Evolutionary conservation across 1,140 invertebrate genomes (phyloP).

Genomic region (Mesaphorura yosii): DNA sequence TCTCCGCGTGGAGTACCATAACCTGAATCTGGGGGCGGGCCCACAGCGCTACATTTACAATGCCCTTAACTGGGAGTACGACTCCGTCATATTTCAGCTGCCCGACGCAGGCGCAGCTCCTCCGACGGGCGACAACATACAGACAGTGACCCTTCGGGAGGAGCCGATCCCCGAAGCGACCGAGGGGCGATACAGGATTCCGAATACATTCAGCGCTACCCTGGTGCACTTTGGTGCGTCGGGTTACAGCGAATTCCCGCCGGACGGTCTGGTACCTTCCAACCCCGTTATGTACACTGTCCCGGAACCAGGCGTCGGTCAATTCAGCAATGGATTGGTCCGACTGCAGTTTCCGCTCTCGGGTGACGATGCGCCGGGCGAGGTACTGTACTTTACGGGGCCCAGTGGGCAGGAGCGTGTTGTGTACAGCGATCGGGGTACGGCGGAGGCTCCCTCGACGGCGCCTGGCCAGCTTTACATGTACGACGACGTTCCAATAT

Average conservation of each 20-base stretch:
- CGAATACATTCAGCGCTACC: constrained; percentile 21
- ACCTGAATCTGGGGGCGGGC: neutral
- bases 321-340: too few species aligned
- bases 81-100: constrained; percentile 19
- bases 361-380: constrained; percentile 15
- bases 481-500: constrained; percentile 46
- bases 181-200: constrained; percentile 23
- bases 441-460: constrained; percentile 17
- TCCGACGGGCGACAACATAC: constrained; percentile 20
- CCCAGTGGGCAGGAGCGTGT: constrained; percentile 1
- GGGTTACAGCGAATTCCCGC: constrained; percentile 14
- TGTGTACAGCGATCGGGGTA: constrained; percentile 19
- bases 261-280: constrained; percentile 14
- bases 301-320: too few species aligned
- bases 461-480: constrained; percentile 33
- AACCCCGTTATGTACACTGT: constrained; percentile 10
- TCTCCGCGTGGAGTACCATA: constrained; percentile 14
- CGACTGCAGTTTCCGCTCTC: too few species aligned
- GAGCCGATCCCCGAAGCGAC: constrained; percentile 11
- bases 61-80: constrained; percentile 17
- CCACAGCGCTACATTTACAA: constrained; percentile 13
- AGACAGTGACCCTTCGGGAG: constrained; percentile 9
- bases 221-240: constrained; percentile 14
- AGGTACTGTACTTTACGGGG: constrained; percentile 18
- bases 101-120: constrained; percentile 14